Evolutionary conservation across 2,797 vertebrate species (phyloP), one percentile per base, ranked within the genome.

Genomic region (Huso huso): DNA sequence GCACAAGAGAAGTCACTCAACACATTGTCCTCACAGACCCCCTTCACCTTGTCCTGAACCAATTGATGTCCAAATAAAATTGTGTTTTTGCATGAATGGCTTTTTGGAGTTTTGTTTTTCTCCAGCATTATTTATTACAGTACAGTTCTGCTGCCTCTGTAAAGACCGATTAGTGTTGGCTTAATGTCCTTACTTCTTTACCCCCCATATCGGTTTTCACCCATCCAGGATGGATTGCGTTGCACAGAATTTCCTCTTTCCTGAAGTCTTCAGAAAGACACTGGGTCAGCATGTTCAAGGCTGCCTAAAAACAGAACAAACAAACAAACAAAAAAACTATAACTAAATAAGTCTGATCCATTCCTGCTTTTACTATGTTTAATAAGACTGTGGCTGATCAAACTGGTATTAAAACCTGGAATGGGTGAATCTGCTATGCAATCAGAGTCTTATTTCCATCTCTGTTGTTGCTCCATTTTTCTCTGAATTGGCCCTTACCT

Each of bases 171-270:
- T 37, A 37, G 37, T 37, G 37, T 37, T 37, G 37, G 37, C 1
- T 37, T 37, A 37, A 5, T 37, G 0, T 37, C 37, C 77, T 77
- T 70, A 82, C 81, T 8, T 64, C 8, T 8, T 73, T 12, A 63
- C 79, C 81, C 49, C 79, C 80, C 78, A 79, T 76, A 57, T 78
- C 81, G 0, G 77, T 77, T 53, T 67, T 70, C 7, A 84, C 78
- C 75, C 78, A 82, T 55, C 74, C 72, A 12, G 78, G 79, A 60
- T 81, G 79, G 62, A 78, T 62, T 57, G 65, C 6, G 6, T 71
- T 66, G 60, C 78, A 79, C 72, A 84, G 74, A 63, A 83, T 85
- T 60, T 69, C 73, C 0, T 84, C 78, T 23, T 63, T 67, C 67
- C 69, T 74, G 50, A 83, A 62, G 62, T 78, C 78, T 3, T 18